Conservation (phyloP, 2,113 vertebrate species). For the Pygoscelis antarcticus region DNA sequence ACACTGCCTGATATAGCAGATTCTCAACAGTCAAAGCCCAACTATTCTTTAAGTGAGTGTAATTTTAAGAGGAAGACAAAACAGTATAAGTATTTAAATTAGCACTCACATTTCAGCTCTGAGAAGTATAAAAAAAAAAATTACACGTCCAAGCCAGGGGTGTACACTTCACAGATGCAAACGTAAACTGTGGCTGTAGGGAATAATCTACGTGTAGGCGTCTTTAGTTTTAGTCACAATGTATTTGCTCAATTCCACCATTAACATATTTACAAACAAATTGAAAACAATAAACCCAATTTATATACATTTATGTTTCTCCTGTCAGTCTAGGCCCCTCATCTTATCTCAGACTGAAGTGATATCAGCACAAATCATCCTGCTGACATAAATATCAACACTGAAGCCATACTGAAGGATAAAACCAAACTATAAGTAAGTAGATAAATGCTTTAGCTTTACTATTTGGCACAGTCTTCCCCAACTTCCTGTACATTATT, state of each 20-base stretch:
- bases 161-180: background rate
- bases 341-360: background rate
- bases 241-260: background rate
- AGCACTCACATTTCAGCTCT: background rate
- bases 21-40: background rate
- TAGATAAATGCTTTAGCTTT: background rate
- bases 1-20: background rate
- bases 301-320: background rate
- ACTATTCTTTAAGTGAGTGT: background rate
- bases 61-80: background rate
- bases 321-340: background rate
- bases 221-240: background rate
- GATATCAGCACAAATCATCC: background rate
- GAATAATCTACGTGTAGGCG: background rate
- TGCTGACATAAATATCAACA: background rate
- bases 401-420: background rate
- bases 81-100: background rate
- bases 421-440: background rate
- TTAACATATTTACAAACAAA: background rate
- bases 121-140: background rate
- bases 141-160: background rate
- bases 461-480: background rate
- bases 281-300: background rate
- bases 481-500: background rate
- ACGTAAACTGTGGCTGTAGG: background rate